These are phyloP conservation scores for Ptychodera flava DNA, from an alignment of 35 echinoderm and acorn worm genomes.

Conservation along the genomic window DNA sequence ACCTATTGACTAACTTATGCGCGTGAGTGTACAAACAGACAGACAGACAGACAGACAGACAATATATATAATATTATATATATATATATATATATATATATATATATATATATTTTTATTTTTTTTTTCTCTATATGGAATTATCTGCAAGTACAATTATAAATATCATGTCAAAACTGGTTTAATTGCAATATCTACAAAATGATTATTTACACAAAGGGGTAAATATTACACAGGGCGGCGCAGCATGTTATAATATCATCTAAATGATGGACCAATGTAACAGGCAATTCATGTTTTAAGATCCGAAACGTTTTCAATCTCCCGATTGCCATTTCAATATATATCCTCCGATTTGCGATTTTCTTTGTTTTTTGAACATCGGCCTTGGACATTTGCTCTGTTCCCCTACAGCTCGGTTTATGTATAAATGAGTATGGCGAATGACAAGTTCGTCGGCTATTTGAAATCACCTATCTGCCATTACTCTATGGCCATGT, in stretches of 20 bases:
- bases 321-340: constrained; percentile 53
- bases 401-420: constrained; percentile 3
- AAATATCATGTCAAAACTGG: no score
- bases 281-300: constrained; percentile 37
- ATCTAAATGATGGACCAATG: constrained; percentile 39
- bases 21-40: no score
- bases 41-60: no score
- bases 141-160: no score
- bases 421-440: constrained; percentile 41
- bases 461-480: constrained; percentile 48
- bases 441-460: constrained; percentile 50
- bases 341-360: constrained; percentile 46
- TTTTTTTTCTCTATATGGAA: no score
- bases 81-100: no score
- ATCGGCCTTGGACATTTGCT: constrained; percentile 19
- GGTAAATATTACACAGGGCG: constrained; percentile 39
- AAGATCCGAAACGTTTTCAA: constrained; percentile 64
- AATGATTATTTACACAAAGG: no score
- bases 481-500: constrained; percentile 40
- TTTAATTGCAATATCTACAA: no score
- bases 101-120: no score
- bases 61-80: no score
- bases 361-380: constrained; percentile 44
- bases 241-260: constrained; percentile 55
- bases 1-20: no score